Evolutionary conservation across 1,140 invertebrate genomes (phyloP).

Genomic region (Microplitis mediator): DNA sequence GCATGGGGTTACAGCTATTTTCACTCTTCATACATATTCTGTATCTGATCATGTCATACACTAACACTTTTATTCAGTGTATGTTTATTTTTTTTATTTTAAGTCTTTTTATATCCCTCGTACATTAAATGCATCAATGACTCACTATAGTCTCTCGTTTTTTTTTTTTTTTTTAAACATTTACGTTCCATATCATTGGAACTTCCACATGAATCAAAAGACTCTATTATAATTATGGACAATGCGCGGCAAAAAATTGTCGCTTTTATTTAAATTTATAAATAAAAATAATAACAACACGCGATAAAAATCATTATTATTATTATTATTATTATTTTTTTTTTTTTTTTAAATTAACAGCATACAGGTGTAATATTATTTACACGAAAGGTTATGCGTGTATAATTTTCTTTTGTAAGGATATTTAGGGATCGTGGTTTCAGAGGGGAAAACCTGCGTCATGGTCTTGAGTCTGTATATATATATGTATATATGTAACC

Average conservation of each 20-base stretch:
- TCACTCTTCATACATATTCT: neutral
- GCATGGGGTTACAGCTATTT: constrained; percentile 12
- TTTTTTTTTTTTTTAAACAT: too few relatives aligned
- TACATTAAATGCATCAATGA: neutral
- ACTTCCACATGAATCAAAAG: constrained; percentile 5
- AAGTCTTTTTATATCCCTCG: neutral
- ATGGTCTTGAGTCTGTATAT: neutral
- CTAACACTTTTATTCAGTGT: neutral
- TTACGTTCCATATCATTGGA: neutral
- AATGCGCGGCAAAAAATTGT: too few relatives aligned
- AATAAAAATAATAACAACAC: neutral
- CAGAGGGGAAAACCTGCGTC: neutral
- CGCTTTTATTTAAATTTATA: too few relatives aligned
- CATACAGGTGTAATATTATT: constrained; percentile 33
- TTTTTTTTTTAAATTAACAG: too few relatives aligned
- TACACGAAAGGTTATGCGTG: constrained; percentile 20
- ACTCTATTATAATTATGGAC: too few relatives aligned
- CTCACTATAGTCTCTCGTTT: too few relatives aligned
- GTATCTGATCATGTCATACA: neutral
- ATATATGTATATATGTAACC: neutral
- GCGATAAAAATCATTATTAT: neutral
- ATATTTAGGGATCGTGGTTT: constrained; percentile 1
- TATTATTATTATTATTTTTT: constrained; percentile 3
- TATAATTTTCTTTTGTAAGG: constrained; percentile 24
- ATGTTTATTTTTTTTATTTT: constrained; percentile 2